These are phyloP conservation scores for Glyphotaelius pellucidus DNA, from an alignment of 2,888 invertebrate species.

Conservation along the genomic window DNA sequence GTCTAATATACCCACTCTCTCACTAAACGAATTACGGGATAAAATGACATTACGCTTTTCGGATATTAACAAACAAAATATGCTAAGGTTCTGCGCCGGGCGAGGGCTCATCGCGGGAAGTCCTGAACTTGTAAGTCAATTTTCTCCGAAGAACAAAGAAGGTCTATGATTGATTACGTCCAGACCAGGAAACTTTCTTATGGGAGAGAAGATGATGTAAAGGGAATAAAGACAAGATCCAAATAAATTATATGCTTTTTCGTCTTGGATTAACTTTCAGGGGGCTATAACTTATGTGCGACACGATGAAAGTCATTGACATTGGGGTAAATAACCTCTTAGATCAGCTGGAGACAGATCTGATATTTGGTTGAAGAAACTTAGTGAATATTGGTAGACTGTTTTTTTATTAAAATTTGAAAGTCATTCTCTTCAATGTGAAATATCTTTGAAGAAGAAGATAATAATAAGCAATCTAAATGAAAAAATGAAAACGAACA, in stretches of 20 bases:
- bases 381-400: too few species aligned
- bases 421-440: too few species aligned
- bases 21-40: conserved; percentile 36
- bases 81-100: neutral
- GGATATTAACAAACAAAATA: conserved; percentile 42
- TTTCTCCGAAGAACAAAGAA: conserved; percentile 27
- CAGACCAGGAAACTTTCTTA: conserved; percentile 19
- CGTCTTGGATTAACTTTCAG: neutral
- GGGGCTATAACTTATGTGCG: neutral
- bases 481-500: too few species aligned
- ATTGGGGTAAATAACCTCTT: neutral
- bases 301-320: neutral
- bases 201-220: conserved; percentile 15
- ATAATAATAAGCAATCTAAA: too few species aligned
- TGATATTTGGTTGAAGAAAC: too few species aligned
- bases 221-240: conserved; percentile 25
- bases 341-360: neutral
- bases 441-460: too few species aligned
- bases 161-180: conserved; percentile 31
- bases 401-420: too few species aligned
- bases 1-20: conserved; percentile 20
- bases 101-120: neutral
- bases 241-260: conserved; percentile 28
- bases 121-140: conserved; percentile 34
- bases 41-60: conserved; percentile 38